Evolutionary conservation across 2,113 vertebrate genomes (phyloP), one percentile per base, ranked within the genome.

Genomic region (Amphiprion ocellaris): DNA sequence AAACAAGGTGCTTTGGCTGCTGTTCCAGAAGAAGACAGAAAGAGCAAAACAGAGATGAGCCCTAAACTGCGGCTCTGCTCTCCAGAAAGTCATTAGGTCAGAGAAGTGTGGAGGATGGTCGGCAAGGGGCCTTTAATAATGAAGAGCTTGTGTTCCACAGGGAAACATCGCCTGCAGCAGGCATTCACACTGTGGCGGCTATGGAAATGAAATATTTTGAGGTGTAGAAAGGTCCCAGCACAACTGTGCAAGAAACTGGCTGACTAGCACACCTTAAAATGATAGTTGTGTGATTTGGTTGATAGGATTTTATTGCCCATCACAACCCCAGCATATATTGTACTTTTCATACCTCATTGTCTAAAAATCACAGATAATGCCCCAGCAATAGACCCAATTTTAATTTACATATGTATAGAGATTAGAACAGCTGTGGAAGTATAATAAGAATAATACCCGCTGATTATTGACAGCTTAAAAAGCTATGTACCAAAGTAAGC

Each of bases 71-170:
- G 19, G 69, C 59, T 81, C 77, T 23, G 76, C 85, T 89, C 90
- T 90, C 80, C 72, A 87, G 89, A 94, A 94, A 93, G 95, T 94
- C 93, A 91, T 93, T 87, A 92, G 93, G 94, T 94, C 92, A 93
- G 83, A 90, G 84, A 75, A 90, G 87, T 87, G 92, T 87, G 91
- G 90, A 94, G 87, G 92, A 93, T 90, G 92, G 84, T 82, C 87
- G 49, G 72, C 79, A 14, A 89, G 84, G 85, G 91, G 80, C 87
- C 83, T 89, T 92, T 92, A 92, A 91, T 94, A 93, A 95, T 93
- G 89, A 95, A 93, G 90, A 85, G 89, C 79, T 77, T 71, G 77
- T 70, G 83, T 85, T 90, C 93, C 91, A 76, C 62, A 50, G 93
- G 93, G 92, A 92, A 93, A 87, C 88, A 82, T 74, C 47, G 88